Base-by-base conservation (phyloP, 2,888 invertebrate genomes). In the Melanostoma scalare region DNA sequence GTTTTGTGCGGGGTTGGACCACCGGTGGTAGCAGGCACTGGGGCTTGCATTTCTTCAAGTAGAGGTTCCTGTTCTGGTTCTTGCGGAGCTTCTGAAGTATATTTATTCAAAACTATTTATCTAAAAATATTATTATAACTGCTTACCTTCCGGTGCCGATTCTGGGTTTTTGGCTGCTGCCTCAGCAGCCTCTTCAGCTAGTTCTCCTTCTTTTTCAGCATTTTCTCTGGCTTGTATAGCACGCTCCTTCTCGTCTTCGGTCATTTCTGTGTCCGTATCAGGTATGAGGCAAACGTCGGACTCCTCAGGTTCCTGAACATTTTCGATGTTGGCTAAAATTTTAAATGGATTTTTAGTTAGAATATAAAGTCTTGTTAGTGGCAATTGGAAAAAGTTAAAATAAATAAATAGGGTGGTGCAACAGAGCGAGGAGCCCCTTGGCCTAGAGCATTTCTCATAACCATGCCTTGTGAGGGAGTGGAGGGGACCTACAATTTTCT, bases 281-380 rank as follows among this genome's bases (percentile, higher is more conserved):
- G 95, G 95, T 82, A 95, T 92, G 4, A 95, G 92, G 78, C 94
- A 95, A 5, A 95, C 92, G 87, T 94, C 94, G 86, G 95, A 94
- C 56, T 94, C 94, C 9, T 94, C 94, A 0, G 90, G 89, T 78
- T 90, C 89, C 76, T 91, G 88, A 0, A 90, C 93, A 86, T 93
- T 92, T 31, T 93, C 93, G 0, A 90, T 91, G n/a, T 20, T 20
- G 20, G 20, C 20, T 20, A 20, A 20, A 20, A 20, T 20, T 20
- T 0, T 20, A 20, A 20, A 20, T 20, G 20, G 20, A 20, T 20
- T 20, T 20, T 20, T 1, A 20, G 20, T 20, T 20, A 20, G 20
- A 20, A 20, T 20, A 20, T 20, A 20, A 20, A 20, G 20, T 20
- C 20, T 20, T 20, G 20, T 20, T 20, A 20, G 20, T 20, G 20